Percentiles rank a stretch among this genome's conserved stretches.
phyloP scores from a whole-genome alignment of 1,140 invertebrate genomes.

The Drosophila parabipectinata region DNA sequence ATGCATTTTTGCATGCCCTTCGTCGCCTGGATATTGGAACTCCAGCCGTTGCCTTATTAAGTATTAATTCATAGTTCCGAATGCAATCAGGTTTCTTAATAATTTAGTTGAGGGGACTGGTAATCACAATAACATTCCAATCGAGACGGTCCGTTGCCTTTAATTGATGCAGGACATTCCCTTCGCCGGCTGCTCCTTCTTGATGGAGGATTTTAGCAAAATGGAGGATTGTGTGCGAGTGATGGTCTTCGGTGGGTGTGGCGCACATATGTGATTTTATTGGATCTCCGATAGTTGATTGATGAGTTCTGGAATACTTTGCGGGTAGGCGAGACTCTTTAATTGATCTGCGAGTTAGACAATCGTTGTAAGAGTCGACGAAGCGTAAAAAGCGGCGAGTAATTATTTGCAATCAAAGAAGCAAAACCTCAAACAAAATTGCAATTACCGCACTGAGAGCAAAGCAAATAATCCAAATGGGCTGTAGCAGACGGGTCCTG shows the following conservation, averaged over 20 bases:
- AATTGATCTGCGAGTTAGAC: conserved; percentile 47
- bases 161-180: conserved; percentile 40
- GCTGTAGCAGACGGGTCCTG: conserved; percentile 15
- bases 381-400: conserved; percentile 29
- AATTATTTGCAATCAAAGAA: conserved; percentile 39
- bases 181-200: neutral
- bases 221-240: conserved; percentile 11
- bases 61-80: conserved; percentile 55
- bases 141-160: conserved; percentile 24
- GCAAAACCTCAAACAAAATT: conserved; percentile 57
- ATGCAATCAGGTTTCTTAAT: conserved; percentile 73
- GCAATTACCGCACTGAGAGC: conserved; percentile 45
- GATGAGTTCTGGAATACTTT: conserved; percentile 22
- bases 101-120: conserved; percentile 37
- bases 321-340: conserved; percentile 27
- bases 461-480: conserved; percentile 19
- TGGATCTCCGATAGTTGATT: conserved; percentile 49
- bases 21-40: conserved; percentile 8
- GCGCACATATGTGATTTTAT: conserved; percentile 64
- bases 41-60: conserved; percentile 24
- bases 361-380: conserved; percentile 16
- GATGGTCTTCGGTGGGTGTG: conserved; percentile 15
- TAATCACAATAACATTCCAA: conserved; percentile 38
- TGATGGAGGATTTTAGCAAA: conserved; percentile 20
- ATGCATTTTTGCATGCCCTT: conserved; percentile 73